These are phyloP conservation scores for Chloroclystis v-ata DNA, from an alignment of 2,888 invertebrate species.

Conservation along the genomic window DNA sequence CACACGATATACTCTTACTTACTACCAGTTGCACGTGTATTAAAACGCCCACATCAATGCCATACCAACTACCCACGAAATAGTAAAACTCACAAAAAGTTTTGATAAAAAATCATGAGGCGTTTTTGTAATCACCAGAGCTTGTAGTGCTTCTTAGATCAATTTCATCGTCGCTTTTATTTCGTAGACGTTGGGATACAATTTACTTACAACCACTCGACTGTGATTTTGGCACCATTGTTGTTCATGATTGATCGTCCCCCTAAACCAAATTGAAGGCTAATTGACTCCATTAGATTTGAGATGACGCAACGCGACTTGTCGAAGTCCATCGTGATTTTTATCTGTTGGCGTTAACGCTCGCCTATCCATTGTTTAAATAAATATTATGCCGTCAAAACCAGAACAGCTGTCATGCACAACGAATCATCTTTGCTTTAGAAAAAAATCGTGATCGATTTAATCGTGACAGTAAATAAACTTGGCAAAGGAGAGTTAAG, in stretches of 20 bases:
- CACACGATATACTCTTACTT: neutral
- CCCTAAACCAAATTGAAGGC: slow-evolving; percentile 2
- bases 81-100: slow-evolving; percentile 3
- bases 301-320: slow-evolving; percentile 31
- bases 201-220: neutral
- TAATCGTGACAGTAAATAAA: slow-evolving; percentile 24
- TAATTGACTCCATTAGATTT: slow-evolving; percentile 6
- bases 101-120: slow-evolving; percentile 4
- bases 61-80: neutral
- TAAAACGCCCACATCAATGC: neutral
- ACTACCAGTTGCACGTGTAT: slow-evolving; percentile 1
- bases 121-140: slow-evolving; percentile 6
- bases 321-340: slow-evolving; percentile 27
- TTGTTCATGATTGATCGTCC: slow-evolving; percentile 2
- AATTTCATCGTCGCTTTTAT: slow-evolving; percentile 11
- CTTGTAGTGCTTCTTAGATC: slow-evolving; percentile 15
- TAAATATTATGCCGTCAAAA: slow-evolving; percentile 20
- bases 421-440: slow-evolving; percentile 42
- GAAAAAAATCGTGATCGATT: slow-evolving; percentile 26
- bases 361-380: slow-evolving; percentile 43
- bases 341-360: slow-evolving; percentile 35
- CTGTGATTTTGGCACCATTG: slow-evolving; percentile 3
- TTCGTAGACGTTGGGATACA: slow-evolving; percentile 4
- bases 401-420: slow-evolving; percentile 39
- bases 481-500: slow-evolving; percentile 23